A percentile compares a stretch with the other conserved stretches of the same genome.
phyloP scores from a whole-genome alignment of 2,888 invertebrate genomes.

The Pachycephus smyrnensis region DNA sequence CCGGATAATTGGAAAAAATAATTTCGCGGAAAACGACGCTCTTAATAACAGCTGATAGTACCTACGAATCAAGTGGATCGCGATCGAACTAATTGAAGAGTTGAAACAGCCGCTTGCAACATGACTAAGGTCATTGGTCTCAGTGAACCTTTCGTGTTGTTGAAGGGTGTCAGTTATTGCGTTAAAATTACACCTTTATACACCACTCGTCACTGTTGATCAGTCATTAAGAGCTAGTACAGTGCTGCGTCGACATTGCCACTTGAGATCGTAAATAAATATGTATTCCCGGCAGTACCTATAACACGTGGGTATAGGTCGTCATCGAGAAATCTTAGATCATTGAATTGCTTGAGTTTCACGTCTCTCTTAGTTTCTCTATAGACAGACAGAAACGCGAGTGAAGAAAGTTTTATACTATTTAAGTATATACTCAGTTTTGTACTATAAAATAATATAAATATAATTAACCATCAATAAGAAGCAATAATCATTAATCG shows the following conservation, averaged over 20 bases:
- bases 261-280: constrained; percentile 17
- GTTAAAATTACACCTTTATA: not conserved
- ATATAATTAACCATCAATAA: not conserved
- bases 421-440: not conserved
- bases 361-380: not conserved
- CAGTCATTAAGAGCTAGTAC: not conserved
- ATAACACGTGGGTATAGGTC: not conserved
- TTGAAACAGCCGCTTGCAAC: constrained; percentile 24
- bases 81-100: not conserved
- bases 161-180: constrained; percentile 32
- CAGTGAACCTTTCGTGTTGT: constrained; percentile 31
- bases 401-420: not conserved
- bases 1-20: not conserved
- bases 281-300: not conserved
- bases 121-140: constrained; percentile 23
- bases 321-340: not conserved
- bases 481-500: not conserved
- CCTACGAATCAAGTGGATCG: not conserved
- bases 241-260: constrained; percentile 33
- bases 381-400: not conserved
- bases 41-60: not conserved
- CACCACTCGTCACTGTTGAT: not conserved
- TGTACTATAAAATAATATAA: not conserved
- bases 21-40: too few relatives aligned
- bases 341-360: not conserved